These are phyloP conservation scores for Myiozetetes cayanensis DNA, from an alignment of 2,113 vertebrate genomes.

Conservation along the genomic window DNA sequence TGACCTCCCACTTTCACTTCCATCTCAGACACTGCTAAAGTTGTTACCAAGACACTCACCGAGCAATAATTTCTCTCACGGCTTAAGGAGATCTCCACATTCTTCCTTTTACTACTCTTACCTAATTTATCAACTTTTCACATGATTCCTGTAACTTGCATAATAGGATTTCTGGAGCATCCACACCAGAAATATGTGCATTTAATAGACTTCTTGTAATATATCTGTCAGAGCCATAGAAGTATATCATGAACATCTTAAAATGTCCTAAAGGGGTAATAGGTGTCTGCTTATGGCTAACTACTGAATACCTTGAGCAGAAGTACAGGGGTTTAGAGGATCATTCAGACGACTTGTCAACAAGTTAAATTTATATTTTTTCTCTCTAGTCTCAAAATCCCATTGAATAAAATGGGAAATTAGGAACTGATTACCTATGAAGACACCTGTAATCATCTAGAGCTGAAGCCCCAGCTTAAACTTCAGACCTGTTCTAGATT, in stretches of 20 bases:
- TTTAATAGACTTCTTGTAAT: background rate
- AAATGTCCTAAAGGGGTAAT: background rate
- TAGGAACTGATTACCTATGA: accelerated
- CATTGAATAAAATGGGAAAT: background rate
- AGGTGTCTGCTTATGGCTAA: background rate
- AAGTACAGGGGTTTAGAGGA: background rate
- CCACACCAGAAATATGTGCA: background rate
- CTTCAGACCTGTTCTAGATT: background rate
- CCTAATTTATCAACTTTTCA: background rate
- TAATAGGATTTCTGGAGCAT: background rate
- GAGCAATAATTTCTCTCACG: background rate
- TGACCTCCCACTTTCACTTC: background rate
- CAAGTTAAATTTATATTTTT: background rate
- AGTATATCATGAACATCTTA: background rate
- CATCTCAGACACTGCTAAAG: background rate
- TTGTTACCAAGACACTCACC: background rate
- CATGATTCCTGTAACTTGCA: background rate
- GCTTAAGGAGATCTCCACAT: background rate
- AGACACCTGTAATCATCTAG: background rate
- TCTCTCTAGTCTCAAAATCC: background rate
- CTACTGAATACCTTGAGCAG: background rate
- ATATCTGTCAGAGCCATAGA: background rate
- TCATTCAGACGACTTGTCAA: background rate
- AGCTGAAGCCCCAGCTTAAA: background rate
- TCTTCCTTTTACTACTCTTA: background rate